A percentile compares a stretch with the other conserved stretches of the same genome.
Conservation (phyloP, 2,888 invertebrate genomes). For the Sphaerophoria rueppellii region DNA sequence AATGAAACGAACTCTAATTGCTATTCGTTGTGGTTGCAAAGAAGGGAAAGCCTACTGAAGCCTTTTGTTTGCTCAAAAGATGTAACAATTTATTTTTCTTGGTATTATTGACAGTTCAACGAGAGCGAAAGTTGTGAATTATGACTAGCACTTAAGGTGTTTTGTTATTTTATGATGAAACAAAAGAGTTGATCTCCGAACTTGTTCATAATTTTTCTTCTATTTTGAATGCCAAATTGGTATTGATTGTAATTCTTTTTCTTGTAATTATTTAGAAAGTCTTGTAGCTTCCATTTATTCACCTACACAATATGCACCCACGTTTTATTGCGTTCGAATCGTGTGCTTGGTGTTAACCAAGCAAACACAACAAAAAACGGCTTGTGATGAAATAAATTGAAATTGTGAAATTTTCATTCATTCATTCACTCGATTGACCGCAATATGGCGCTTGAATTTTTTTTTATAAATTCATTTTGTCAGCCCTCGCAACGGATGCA, state of each 20-base stretch:
- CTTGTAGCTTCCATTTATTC: neutral
- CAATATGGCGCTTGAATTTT: slow-evolving; percentile 25
- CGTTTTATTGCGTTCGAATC: slow-evolving; percentile 7
- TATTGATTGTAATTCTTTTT: neutral
- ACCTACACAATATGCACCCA: slow-evolving; percentile 29
- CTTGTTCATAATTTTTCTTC: neutral
- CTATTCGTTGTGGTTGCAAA: slow-evolving; percentile 24
- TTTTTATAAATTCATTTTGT: slow-evolving; percentile 23
- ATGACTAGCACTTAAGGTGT: neutral
- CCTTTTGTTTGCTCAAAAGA: slow-evolving; percentile 28
- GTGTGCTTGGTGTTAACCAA: slow-evolving; percentile 2
- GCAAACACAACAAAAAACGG: slow-evolving; percentile 12
- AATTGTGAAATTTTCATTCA: slow-evolving; percentile 50
- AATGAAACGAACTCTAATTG: slow-evolving; percentile 51
- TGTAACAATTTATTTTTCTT: slow-evolving; percentile 1
- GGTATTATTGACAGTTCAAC: slow-evolving; percentile 4
- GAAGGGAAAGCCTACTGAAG: slow-evolving; percentile 41
- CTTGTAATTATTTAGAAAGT: neutral
- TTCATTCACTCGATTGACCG: slow-evolving; percentile 48
- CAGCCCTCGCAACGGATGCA: slow-evolving; percentile 37
- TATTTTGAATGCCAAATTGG: too few species aligned
- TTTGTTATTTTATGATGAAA: neutral
- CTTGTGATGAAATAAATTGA: slow-evolving; percentile 11
- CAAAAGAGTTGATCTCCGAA: slow-evolving; percentile 10
- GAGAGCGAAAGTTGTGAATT: slow-evolving; percentile 62